Evolutionary conservation across 2,797 vertebrate genomes (phyloP).

Genomic region (Chaetodon trifasciatus): DNA sequence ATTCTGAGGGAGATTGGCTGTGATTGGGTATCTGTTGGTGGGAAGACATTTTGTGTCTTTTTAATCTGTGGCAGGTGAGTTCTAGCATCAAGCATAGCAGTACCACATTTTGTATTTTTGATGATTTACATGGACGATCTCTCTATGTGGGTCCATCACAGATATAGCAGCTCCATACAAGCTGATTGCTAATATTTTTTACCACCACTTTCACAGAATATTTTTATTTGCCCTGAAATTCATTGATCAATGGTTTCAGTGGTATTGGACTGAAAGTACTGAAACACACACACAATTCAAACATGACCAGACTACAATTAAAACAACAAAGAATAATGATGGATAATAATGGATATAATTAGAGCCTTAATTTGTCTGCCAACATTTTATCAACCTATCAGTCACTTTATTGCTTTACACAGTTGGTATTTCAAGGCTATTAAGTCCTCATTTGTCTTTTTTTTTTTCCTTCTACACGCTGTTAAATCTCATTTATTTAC

Average conservation of each 20-base stretch:
- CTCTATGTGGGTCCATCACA: conserved; percentile 11
- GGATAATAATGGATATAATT: conserved; percentile 27
- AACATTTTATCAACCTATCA: conserved; percentile 22
- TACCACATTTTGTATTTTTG: conserved; percentile 21
- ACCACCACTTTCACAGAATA: neutral
- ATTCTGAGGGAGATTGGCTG: conserved; percentile 52
- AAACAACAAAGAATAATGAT: conserved; percentile 19
- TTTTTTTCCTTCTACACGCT: neutral
- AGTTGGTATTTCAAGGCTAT: conserved; percentile 21
- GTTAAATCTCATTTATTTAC: conserved; percentile 11
- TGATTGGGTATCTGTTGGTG: conserved; percentile 47
- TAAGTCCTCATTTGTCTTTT: conserved; percentile 12
- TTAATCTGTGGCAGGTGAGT: conserved; percentile 13
- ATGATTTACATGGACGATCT: conserved; percentile 20
- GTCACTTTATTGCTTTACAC: conserved; percentile 19
- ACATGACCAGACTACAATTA: neutral
- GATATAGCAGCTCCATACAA: neutral
- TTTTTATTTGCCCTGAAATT: neutral
- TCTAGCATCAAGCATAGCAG: conserved; percentile 1
- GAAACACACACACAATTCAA: conserved; percentile 5
- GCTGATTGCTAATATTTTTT: neutral
- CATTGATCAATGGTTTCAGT: neutral
- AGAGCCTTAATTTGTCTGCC: conserved; percentile 13
- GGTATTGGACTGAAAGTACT: neutral
- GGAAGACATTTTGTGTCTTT: conserved; percentile 42